These are phyloP conservation scores for Dioctria linearis DNA, from an alignment of 2,888 invertebrate genomes.

Conservation along the genomic window DNA sequence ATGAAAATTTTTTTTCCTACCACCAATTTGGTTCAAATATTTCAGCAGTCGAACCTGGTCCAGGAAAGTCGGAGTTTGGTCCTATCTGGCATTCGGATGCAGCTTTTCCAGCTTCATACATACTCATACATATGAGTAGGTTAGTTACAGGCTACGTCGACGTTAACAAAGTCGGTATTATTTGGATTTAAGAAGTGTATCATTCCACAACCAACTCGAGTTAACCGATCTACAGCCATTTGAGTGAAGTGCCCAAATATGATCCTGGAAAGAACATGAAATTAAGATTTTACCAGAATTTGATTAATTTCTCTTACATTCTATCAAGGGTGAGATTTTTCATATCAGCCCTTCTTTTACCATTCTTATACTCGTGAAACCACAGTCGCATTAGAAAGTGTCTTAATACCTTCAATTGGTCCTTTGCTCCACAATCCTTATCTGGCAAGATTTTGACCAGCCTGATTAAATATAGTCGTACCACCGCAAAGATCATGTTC, in stretches of 20 bases:
- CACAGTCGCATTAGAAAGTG: slow-evolving; percentile 63
- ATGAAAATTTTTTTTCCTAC: too few species aligned
- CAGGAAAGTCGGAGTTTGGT: slow-evolving; percentile 64
- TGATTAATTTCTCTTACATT: too few species aligned
- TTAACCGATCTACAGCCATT: slow-evolving; percentile 67
- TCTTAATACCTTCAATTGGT: slow-evolving; percentile 35
- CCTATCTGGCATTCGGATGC: slow-evolving; percentile 67
- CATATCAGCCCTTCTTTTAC: slow-evolving; percentile 61
- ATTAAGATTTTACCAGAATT: neutral
- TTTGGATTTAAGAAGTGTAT: slow-evolving; percentile 65
- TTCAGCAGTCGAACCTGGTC: slow-evolving; percentile 64
- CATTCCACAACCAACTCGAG: slow-evolving; percentile 69
- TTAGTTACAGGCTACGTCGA: slow-evolving; percentile 69
- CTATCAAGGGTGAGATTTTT: too few species aligned
- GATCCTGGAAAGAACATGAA: slow-evolving; percentile 63
- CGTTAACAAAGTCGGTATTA: slow-evolving; percentile 65
- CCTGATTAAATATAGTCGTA: slow-evolving; percentile 66
- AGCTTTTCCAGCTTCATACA: slow-evolving; percentile 66
- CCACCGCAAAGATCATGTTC: slow-evolving; percentile 68
- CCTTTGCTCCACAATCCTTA: too few species aligned
- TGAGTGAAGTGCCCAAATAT: slow-evolving; percentile 69
- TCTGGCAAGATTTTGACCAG: slow-evolving; percentile 68
- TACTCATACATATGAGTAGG: slow-evolving; percentile 66
- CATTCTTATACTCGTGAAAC: slow-evolving; percentile 67
- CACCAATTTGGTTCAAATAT: too few species aligned